Evolutionary conservation across 2,888 invertebrate genomes (phyloP).

Genomic region (Tromatobia lineatoria): DNA sequence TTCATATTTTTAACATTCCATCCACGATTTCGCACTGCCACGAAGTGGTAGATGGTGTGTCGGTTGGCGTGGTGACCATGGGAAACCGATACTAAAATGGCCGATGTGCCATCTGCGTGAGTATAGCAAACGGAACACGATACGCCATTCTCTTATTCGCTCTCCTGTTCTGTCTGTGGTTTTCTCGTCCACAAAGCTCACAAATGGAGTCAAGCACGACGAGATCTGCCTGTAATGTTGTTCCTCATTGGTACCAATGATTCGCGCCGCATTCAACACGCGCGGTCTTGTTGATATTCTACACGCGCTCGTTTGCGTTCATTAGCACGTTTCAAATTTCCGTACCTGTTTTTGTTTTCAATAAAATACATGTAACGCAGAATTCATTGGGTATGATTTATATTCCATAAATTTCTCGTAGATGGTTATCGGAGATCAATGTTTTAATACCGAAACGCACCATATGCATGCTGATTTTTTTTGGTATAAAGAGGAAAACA

Average conservation of each 20-base stretch:
- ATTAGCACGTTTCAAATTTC: neutral
- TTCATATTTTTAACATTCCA: slow-evolving; percentile 55
- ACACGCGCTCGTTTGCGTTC: slow-evolving; percentile 5
- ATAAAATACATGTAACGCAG: neutral
- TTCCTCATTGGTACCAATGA: slow-evolving; percentile 35
- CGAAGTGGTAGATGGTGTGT: slow-evolving; percentile 13
- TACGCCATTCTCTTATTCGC: neutral
- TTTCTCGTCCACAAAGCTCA: neutral
- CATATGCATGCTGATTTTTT: too few relatives aligned
- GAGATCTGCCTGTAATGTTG: slow-evolving; percentile 14
- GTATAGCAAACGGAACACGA: neutral
- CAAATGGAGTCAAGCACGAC: neutral
- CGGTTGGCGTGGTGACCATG: slow-evolving; percentile 26
- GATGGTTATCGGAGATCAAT: too few relatives aligned
- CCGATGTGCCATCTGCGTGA: slow-evolving; percentile 29
- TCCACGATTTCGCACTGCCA: slow-evolving; percentile 33
- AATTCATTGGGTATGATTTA: neutral
- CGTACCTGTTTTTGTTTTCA: neutral
- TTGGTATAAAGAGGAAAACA: too few relatives aligned
- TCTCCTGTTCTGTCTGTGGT: neutral
- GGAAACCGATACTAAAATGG: slow-evolving; percentile 58
- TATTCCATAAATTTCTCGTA: too few relatives aligned
- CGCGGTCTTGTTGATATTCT: slow-evolving; percentile 28
- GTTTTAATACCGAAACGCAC: too few relatives aligned
- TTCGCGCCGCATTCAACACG: slow-evolving; percentile 37